These are phyloP conservation scores for Nasonia giraulti DNA, from an alignment of 1,140 invertebrate genomes.

Conservation along the genomic window DNA sequence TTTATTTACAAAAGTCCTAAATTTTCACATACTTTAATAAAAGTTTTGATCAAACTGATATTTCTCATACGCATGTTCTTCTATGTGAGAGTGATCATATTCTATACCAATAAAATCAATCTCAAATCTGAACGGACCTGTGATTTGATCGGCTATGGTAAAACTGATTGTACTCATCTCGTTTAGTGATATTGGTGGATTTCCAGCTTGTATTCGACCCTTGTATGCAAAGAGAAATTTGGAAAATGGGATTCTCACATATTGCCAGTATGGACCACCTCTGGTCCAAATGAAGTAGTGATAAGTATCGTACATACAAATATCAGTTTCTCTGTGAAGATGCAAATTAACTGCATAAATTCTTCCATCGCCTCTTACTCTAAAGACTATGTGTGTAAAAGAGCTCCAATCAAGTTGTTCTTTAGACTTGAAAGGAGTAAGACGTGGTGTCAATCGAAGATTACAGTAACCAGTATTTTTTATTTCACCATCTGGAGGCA, in stretches of 20 bases:
- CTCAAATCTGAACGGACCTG: conserved; percentile 92
- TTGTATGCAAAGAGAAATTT: conserved; percentile 91
- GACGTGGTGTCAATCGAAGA: conserved; percentile 79
- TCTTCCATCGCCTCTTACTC: conserved; percentile 93
- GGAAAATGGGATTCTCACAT: conserved; percentile 94
- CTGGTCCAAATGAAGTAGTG: conserved; percentile 90
- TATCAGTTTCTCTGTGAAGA: conserved; percentile 82
- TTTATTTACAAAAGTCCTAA: conserved; percentile 30
- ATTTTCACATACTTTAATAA: conserved; percentile 12
- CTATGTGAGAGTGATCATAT: conserved; percentile 83
- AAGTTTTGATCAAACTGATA: conserved; percentile 66
- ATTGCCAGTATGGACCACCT: conserved; percentile 98
- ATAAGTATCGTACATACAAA: conserved; percentile 90
- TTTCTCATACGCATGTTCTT: conserved; percentile 94
- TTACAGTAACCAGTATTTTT: conserved; percentile 87
- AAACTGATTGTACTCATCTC: conserved; percentile 86
- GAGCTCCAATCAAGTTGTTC: conserved; percentile 81
- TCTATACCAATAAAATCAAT: conserved; percentile 94
- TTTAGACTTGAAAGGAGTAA: conserved; percentile 89
- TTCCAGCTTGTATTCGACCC: conserved; percentile 91
- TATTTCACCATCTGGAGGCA: conserved; percentile 87
- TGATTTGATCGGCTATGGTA: conserved; percentile 83
- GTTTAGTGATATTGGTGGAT: conserved; percentile 77
- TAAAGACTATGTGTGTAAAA: conserved; percentile 90
- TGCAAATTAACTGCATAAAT: conserved; percentile 88